Evolutionary conservation across 2,113 vertebrate genomes (phyloP).

Genomic region (Heptranchias perlo): DNA sequence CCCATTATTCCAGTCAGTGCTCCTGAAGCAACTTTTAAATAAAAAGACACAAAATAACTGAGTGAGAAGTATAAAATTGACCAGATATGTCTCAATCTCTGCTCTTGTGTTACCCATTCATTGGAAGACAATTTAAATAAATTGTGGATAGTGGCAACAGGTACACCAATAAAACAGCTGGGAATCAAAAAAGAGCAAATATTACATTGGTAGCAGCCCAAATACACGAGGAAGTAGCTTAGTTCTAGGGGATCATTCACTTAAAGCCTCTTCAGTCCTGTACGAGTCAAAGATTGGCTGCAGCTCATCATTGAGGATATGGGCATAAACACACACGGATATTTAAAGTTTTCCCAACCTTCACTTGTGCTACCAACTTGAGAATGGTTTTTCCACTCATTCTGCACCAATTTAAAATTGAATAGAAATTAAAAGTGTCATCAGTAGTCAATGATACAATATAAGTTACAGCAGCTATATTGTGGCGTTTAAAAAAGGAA

Average conservation of each 20-base stretch:
- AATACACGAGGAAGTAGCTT: background rate
- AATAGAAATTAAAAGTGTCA: background rate
- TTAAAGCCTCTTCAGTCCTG: background rate
- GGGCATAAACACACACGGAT: background rate
- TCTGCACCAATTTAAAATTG: background rate
- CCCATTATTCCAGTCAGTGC: conserved; percentile 80
- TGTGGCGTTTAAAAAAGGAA: background rate
- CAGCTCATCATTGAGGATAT: background rate
- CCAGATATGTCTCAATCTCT: background rate
- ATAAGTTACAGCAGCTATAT: background rate
- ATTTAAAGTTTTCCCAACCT: background rate
- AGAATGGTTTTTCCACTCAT: background rate
- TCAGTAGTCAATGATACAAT: background rate
- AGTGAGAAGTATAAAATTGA: background rate
- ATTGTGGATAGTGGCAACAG: background rate
- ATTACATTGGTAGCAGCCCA: background rate
- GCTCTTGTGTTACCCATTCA: background rate
- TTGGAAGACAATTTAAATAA: background rate
- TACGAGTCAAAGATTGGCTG: background rate
- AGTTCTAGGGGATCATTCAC: background rate
- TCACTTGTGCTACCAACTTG: background rate
- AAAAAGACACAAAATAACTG: conserved; percentile 39
- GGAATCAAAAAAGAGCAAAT: background rate
- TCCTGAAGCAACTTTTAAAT: conserved; percentile 73
- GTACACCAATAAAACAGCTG: background rate